Percentiles rank a stretch among this genome's conserved stretches.
Evolutionary conservation across 2,888 invertebrate species (phyloP).

Genomic region (Mellilla xanthometata): DNA sequence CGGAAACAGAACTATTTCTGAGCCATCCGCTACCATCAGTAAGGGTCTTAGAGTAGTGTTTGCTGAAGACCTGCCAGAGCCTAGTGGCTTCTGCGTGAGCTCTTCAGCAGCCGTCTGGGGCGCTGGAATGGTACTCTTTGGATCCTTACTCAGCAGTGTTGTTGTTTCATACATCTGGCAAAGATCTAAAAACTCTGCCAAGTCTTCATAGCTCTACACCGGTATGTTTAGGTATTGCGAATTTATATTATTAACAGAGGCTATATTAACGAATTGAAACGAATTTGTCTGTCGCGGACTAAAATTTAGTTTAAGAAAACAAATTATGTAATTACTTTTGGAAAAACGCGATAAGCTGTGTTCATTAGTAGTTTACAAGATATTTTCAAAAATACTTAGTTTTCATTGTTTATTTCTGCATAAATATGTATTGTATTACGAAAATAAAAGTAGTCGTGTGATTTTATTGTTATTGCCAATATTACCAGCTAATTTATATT

Average conservation of each 20-base stretch:
- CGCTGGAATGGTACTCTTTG: constrained; percentile 81
- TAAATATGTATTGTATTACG: neutral
- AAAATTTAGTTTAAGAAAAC: neutral
- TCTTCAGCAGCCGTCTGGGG: constrained; percentile 84
- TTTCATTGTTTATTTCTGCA: constrained; percentile 5
- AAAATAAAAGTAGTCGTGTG: constrained; percentile 7
- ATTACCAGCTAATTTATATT: constrained; percentile 9
- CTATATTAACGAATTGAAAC: neutral
- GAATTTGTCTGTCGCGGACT: constrained; percentile 5
- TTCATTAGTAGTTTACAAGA: no score
- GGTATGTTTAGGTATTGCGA: neutral
- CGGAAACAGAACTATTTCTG: constrained; percentile 70
- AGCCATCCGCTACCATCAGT: constrained; percentile 84
- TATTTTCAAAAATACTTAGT: no score
- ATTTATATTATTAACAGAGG: neutral
- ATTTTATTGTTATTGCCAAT: constrained; percentile 18
- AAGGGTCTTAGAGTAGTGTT: constrained; percentile 86
- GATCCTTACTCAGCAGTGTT: constrained; percentile 81
- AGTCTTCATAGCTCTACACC: constrained; percentile 46
- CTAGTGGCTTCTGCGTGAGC: constrained; percentile 84
- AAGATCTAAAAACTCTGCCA: constrained; percentile 56
- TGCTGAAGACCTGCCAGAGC: constrained; percentile 84
- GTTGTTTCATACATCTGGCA: constrained; percentile 70
- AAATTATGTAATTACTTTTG: no score
- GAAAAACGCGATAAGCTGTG: no score